Evolutionary conservation across 2,888 invertebrate species (phyloP).

Genomic region (Drosophila macrospina): DNA sequence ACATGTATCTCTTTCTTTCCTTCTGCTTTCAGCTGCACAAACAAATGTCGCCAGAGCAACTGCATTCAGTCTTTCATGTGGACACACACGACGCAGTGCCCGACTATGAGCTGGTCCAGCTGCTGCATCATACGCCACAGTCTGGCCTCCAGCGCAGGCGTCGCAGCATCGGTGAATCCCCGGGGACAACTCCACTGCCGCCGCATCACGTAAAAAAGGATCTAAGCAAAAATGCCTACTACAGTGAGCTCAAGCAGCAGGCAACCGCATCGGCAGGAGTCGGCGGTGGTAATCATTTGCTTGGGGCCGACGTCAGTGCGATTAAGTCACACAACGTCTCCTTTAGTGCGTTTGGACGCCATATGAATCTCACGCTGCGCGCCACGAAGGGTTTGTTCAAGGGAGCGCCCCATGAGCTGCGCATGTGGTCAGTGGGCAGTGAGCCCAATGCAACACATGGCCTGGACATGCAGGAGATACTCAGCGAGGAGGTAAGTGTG

Average conservation of each 20-base stretch:
- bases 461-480: slow-evolving; percentile 90
- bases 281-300: slow-evolving; percentile 51
- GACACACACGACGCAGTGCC: slow-evolving; percentile 90
- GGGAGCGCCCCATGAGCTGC: slow-evolving; percentile 87
- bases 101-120: slow-evolving; percentile 92
- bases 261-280: slow-evolving; percentile 48
- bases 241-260: slow-evolving; percentile 82
- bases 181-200: slow-evolving; percentile 10
- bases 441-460: slow-evolving; percentile 92
- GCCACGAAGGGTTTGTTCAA: slow-evolving; percentile 92
- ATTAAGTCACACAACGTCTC: slow-evolving; percentile 88
- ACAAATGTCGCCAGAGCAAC: slow-evolving; percentile 93
- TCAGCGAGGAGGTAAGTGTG: slow-evolving; percentile 86
- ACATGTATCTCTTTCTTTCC: background rate
- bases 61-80: slow-evolving; percentile 93
- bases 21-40: slow-evolving; percentile 90
- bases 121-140: slow-evolving; percentile 87
- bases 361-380: slow-evolving; percentile 90
- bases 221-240: slow-evolving; percentile 85
- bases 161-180: slow-evolving; percentile 82
- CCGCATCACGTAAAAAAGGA: slow-evolving; percentile 85
- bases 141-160: slow-evolving; percentile 66
- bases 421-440: slow-evolving; percentile 92
- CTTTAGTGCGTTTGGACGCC: slow-evolving; percentile 92
- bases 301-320: slow-evolving; percentile 47